These are phyloP conservation scores for Caerostris extrusa DNA, from an alignment of 1,140 invertebrate genomes.

Conservation along the genomic window DNA sequence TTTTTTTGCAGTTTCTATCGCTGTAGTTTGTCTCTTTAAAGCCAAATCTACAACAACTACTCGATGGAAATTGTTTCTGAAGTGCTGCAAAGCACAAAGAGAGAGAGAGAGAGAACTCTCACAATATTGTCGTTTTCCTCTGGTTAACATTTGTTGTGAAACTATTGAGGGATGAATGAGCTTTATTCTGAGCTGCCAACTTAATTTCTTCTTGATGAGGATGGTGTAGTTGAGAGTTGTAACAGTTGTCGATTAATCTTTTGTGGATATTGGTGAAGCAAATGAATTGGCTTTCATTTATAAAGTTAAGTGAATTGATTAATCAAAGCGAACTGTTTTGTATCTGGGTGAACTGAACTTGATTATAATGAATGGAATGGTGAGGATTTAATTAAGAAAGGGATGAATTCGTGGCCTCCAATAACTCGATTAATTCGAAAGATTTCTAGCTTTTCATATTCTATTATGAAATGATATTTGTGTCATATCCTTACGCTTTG, in stretches of 20 bases:
- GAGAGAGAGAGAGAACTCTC: neutral
- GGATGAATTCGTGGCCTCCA: too few species aligned
- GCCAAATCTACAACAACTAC: neutral
- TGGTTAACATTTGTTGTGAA: constrained; percentile 3
- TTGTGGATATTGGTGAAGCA: neutral
- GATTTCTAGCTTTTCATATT: too few species aligned
- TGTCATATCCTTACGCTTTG: too few species aligned
- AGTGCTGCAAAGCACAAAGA: neutral
- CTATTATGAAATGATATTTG: too few species aligned
- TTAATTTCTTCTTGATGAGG: constrained; percentile 18
- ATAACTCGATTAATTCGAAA: too few species aligned
- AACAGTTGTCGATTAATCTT: neutral
- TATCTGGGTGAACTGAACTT: too few species aligned
- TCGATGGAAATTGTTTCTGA: constrained; percentile 13
- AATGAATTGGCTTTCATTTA: too few species aligned
- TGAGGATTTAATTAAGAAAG: too few species aligned
- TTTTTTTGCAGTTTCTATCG: neutral
- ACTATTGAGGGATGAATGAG: neutral
- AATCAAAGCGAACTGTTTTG: too few species aligned
- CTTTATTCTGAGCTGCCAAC: constrained; percentile 2
- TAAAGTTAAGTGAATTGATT: too few species aligned
- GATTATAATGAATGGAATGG: too few species aligned
- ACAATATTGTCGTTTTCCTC: neutral
- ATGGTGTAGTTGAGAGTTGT: neutral
- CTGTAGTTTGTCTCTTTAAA: constrained; percentile 43